Percentiles rank a stretch among this genome's conserved stretches.
Evolutionary conservation across 2,113 vertebrate genomes (phyloP).

Genomic region (Argyrosomus japonicus): DNA sequence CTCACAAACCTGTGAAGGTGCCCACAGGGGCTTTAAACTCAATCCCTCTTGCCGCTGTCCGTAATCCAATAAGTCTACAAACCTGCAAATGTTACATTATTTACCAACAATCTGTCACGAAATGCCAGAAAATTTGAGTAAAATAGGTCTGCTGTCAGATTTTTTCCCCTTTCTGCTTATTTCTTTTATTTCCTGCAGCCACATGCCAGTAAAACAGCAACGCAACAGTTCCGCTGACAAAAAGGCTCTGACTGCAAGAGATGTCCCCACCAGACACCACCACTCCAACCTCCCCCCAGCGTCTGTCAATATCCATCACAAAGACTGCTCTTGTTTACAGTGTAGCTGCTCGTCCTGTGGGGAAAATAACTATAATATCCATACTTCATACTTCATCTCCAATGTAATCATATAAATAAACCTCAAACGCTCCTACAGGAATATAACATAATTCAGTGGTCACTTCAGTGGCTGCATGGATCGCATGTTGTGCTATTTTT

Average conservation of each 20-base stretch:
- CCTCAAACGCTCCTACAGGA: neutral
- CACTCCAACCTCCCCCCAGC: conserved; percentile 18
- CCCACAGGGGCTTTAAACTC: conserved; percentile 5
- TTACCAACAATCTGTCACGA: conserved; percentile 11
- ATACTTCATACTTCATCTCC: neutral
- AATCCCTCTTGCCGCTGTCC: neutral
- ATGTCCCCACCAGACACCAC: conserved; percentile 74
- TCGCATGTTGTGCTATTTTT: neutral
- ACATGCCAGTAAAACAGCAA: conserved; percentile 17
- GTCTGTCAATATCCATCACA: conserved; percentile 68
- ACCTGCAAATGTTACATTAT: conserved; percentile 27
- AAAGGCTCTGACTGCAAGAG: conserved; percentile 61
- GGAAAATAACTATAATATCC: neutral
- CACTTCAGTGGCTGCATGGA: neutral
- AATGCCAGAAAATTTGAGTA: neutral
- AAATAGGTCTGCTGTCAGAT: neutral
- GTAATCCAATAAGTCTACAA: neutral
- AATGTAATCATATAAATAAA: neutral
- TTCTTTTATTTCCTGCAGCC: neutral
- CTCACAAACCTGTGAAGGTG: neutral
- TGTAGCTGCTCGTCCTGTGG: conserved; percentile 20
- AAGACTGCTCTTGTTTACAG: conserved; percentile 64
- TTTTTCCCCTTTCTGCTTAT: neutral
- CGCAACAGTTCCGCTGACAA: conserved; percentile 44
- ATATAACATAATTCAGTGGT: neutral